Evolutionary conservation across 1,140 invertebrate species (phyloP).

Genomic region (Bombus turneri): DNA sequence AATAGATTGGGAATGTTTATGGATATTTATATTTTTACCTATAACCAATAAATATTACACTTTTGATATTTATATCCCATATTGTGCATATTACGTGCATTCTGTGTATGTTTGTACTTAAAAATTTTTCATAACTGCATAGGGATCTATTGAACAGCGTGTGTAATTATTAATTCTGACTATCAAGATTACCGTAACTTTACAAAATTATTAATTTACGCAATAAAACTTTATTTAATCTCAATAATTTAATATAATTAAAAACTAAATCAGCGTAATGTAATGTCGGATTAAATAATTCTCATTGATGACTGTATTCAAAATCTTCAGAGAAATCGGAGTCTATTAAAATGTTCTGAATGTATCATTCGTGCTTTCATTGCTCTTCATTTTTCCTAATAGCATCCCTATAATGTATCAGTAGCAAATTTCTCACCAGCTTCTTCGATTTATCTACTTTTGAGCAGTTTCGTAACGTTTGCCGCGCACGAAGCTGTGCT

Average conservation of each 20-base stretch:
- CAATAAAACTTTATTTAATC: neutral
- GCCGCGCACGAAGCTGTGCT: neutral
- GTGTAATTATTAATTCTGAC: no score
- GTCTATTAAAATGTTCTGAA: neutral
- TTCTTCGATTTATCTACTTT: neutral
- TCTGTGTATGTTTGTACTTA: no score
- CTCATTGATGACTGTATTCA: neutral
- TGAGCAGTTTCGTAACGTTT: constrained; percentile 3
- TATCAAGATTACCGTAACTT: no score
- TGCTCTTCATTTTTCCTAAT: neutral
- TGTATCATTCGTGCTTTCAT: neutral
- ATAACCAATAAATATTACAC: no score
- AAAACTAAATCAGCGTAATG: neutral
- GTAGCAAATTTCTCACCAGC: neutral
- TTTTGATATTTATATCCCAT: no score
- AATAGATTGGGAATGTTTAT: no score
- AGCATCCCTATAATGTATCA: neutral
- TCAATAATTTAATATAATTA: neutral
- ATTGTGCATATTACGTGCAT: no score
- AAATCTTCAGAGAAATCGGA: neutral
- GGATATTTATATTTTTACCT: no score
- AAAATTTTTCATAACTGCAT: no score
- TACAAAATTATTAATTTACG: no score
- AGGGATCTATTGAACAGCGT: no score
- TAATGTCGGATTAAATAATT: neutral